These are phyloP conservation scores for Indri indri DNA, from an alignment of 2,113 vertebrate species.

Conservation along the genomic window DNA sequence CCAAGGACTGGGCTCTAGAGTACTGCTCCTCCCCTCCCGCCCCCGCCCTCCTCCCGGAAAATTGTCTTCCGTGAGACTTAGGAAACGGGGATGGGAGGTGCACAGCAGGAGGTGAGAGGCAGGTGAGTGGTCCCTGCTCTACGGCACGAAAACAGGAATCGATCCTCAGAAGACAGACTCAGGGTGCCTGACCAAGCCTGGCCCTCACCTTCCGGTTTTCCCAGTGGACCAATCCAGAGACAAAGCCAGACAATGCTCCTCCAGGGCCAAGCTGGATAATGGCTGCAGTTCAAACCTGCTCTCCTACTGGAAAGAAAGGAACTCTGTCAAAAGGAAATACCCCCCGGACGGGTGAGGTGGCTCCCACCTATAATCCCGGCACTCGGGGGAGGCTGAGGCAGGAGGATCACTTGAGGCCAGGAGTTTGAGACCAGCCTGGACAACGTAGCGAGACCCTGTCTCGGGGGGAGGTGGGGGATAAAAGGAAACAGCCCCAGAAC, in stretches of 20 bases:
- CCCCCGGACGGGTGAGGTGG: accelerated
- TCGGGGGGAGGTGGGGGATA: too few species aligned
- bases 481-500: not conserved
- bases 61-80: too few species aligned
- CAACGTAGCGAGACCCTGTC: too few species aligned
- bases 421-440: too few species aligned
- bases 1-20: too few species aligned
- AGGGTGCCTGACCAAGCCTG: not conserved
- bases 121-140: not conserved
- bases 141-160: accelerated
- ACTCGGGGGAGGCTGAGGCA: too few species aligned
- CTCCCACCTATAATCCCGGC: too few species aligned
- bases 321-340: not conserved
- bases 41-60: too few species aligned
- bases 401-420: too few species aligned
- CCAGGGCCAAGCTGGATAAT: constrained; percentile 83
- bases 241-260: constrained; percentile 88
- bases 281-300: constrained; percentile 84
- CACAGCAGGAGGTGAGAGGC: too few species aligned
- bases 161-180: not conserved
- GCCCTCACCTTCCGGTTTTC: constrained; percentile 86
- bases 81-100: too few species aligned
- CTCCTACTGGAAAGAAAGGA: constrained; percentile 87
- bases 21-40: too few species aligned
- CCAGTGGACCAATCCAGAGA: constrained; percentile 97